Base-by-base conservation (phyloP, 2,888 invertebrate genomes). In the Acanthosepion lycidas region DNA sequence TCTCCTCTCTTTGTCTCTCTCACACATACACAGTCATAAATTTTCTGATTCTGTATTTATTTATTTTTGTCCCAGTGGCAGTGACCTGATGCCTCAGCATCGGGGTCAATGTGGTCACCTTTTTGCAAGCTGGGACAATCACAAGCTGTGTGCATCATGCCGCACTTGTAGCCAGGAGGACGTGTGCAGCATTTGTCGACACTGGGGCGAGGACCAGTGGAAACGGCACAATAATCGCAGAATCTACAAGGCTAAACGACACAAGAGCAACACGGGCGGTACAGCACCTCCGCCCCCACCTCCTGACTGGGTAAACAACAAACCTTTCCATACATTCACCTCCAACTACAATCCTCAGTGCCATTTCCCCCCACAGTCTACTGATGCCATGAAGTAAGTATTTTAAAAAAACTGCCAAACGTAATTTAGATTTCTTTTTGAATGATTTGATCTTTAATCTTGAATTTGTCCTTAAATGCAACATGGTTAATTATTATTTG, bases 11-110 rank as follows among this genome's bases (percentile, higher is more conserved):
- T 42, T 42, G 42, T 42, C 42, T 42, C 42, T 42, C 42, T 42
- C 42, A 42, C 42, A 42, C 33, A 33, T 0, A 33, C 42, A 42
- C 42, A 42, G 42, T 42, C 42, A 42, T 42, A 42, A 42, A 42
- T 42, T 42, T 42, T 42, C 42, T 51, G 51, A 51, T 51, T 51
- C 15, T 12, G 8, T n/a, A 12, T n/a, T n/a, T 78, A 4, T n/a
- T 64, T 78, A 0, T 78, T 78, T 78, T n/a, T n/a, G n/a, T 78
- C 9, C 15, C 15, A 78, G 78, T 78, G 78, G 78, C 78, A 78
- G 59, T 94, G 55, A 94, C 42, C 59, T 94, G 94, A 94, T 94
- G 94, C 94, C 94, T 94, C 94, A 94, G 53, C 94, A 94, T 59
- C 94, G 94, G 28, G 94, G 94, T 53, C 94, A 94, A 59, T 94